Evolutionary conservation across 2,113 vertebrate species (phyloP).

Genomic region (Gallinago media): DNA sequence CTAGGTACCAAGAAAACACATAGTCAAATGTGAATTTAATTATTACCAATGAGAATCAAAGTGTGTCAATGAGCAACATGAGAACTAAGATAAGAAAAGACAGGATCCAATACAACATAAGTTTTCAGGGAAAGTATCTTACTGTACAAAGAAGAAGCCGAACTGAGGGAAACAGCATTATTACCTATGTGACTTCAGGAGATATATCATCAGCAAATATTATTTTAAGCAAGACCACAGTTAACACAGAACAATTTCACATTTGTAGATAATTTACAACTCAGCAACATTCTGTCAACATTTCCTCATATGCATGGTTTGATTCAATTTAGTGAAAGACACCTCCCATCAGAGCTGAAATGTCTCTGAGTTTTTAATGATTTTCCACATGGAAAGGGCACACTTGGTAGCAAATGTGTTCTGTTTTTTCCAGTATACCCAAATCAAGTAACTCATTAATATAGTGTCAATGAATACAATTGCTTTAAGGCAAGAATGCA

Average conservation of each 20-base stretch:
- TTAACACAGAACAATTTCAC: neutral
- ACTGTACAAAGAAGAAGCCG: neutral
- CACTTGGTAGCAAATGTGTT: neutral
- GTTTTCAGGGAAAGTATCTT: neutral
- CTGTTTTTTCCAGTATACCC: neutral
- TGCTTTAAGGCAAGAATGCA: conserved; percentile 1
- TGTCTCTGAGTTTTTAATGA: conserved; percentile 14
- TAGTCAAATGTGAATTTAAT: neutral
- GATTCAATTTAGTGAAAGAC: conserved; percentile 54
- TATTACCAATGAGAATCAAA: neutral
- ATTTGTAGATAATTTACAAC: conserved; percentile 38
- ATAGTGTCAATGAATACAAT: neutral
- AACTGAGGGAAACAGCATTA: neutral
- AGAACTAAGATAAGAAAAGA: neutral
- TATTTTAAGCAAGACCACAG: neutral
- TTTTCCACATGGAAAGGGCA: conserved; percentile 28
- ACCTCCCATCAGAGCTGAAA: conserved; percentile 22
- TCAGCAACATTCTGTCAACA: conserved; percentile 27
- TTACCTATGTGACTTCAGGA: neutral
- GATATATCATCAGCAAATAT: conserved; percentile 35
- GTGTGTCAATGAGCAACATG: neutral
- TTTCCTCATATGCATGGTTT: conserved; percentile 26
- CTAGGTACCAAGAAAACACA: neutral
- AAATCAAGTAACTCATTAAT: neutral
- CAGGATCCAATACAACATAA: neutral